phyloP scores from a whole-genome alignment of 2,113 vertebrate species.

The Macaca nemestrina region DNA sequence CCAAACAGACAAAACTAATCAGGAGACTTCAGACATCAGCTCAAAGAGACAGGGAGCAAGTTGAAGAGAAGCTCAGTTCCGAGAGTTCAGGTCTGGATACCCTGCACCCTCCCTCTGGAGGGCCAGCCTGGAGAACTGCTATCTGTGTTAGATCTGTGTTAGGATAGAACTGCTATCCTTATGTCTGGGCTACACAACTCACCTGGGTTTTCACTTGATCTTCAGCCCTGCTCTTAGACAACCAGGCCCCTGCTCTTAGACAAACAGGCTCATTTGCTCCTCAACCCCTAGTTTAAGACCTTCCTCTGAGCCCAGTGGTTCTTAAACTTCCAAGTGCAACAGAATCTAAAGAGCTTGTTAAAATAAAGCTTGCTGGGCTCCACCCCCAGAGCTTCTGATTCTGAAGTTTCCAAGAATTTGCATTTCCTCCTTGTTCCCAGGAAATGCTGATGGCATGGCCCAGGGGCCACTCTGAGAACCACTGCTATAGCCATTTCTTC shows the following conservation, averaged over 20 bases:
- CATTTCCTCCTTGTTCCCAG: background rate
- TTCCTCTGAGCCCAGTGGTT: background rate
- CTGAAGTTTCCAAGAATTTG: background rate
- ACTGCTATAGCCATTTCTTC: background rate
- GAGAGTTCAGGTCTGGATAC: background rate
- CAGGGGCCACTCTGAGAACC: background rate
- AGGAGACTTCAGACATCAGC: background rate
- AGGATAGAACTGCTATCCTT: background rate
- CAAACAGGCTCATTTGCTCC: background rate
- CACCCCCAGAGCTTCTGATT: background rate
- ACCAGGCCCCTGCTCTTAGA: background rate
- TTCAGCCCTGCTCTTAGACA: background rate
- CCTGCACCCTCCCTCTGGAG: background rate
- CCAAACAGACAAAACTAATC: background rate
- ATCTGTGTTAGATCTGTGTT: too few species aligned
- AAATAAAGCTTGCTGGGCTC: background rate
- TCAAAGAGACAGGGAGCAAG: background rate
- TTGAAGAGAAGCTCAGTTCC: background rate
- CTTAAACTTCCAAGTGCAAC: background rate
- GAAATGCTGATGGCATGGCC: background rate
- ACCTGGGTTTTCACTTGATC: background rate
- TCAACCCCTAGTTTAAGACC: background rate
- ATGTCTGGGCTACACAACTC: accelerated
- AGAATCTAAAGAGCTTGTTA: background rate
- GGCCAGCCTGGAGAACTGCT: too few species aligned